Evolutionary conservation across 2,888 invertebrate species (phyloP), one percentile per base, ranked within the genome.

Genomic region (Aspidapion aeneum): DNA sequence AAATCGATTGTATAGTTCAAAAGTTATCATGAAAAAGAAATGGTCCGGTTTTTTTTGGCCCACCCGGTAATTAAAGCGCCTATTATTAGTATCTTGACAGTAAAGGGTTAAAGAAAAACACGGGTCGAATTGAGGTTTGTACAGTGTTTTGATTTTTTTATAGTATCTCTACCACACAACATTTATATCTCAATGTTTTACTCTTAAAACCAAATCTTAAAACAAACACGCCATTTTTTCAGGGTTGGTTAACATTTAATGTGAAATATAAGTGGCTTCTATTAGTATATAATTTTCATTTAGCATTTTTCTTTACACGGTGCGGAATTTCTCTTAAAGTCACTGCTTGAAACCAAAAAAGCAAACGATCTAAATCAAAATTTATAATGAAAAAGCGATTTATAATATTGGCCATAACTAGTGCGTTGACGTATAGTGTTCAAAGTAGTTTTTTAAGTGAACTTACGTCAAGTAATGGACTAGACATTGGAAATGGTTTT

Each of bases 221-320:
- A 63, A 55, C 49, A 21, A 67, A 58, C 70, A 72, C 74, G 74
- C 74, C 71, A 73, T 63, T 62, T 56, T 55, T 78, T 78, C 75
- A 78, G 77, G 79, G 77, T 79, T 76, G 77, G 76, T 72, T 77
- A 72, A 73, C 74, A 69, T 66, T 68, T 63, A 7, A 35, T 35
- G 35, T 7, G 35, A 35, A 12, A 35, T 35, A 35, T 35, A 35
- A 35, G 35, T 35, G 3, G 35, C 35, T 35, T 12, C 12, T 35
- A 35, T 35, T 35, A 7, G 5, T 35, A 35, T 35, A 35, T 35
- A n/a, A 21, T n/a, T 18, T 3, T 19, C 18, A 52, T 57, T 21
- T 21, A 35, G 18, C 17, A 55, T 21, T 3, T 22, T 21, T n/a
- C 9, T 21, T 21, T n/a, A 5, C n/a, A 57, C 35, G 21, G 12